Evolutionary conservation across 2,888 invertebrate genomes (phyloP).

Genomic region (Lochmaea crataegi): DNA sequence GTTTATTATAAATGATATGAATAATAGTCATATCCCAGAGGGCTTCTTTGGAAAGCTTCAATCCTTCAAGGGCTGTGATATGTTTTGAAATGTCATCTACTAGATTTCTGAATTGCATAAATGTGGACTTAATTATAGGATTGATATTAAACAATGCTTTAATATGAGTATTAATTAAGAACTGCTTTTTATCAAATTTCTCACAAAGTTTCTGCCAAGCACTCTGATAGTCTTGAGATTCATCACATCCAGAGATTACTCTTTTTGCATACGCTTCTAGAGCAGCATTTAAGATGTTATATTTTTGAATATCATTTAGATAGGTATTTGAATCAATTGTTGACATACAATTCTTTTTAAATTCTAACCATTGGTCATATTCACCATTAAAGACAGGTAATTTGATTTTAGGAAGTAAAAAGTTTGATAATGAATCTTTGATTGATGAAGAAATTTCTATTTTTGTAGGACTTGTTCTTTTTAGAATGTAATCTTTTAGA

Average conservation of each 20-base stretch:
- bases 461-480: background rate
- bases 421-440: conserved; percentile 9
- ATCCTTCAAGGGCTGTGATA: conserved; percentile 19
- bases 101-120: conserved; percentile 2
- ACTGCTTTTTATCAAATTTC: conserved; percentile 26
- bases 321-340: conserved; percentile 22
- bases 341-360: conserved; percentile 17
- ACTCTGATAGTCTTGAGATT: conserved; percentile 11
- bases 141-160: conserved; percentile 24
- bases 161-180: conserved; percentile 27
- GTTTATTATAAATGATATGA: conserved; percentile 30
- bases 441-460: background rate
- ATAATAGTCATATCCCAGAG: conserved; percentile 27
- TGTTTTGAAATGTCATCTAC: conserved; percentile 25
- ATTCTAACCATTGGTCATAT: conserved; percentile 21
- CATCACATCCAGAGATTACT: conserved; percentile 16
- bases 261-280: conserved; percentile 27
- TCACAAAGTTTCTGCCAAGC: conserved; percentile 24
- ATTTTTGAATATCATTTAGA: conserved; percentile 25
- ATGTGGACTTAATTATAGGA: conserved; percentile 4
- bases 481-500: background rate
- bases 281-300: conserved; percentile 18
- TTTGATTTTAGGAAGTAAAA: conserved; percentile 21
- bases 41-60: conserved; percentile 21
- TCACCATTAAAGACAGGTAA: conserved; percentile 23